Conservation (phyloP, 2,888 invertebrate species). For the Nomada flava region DNA sequence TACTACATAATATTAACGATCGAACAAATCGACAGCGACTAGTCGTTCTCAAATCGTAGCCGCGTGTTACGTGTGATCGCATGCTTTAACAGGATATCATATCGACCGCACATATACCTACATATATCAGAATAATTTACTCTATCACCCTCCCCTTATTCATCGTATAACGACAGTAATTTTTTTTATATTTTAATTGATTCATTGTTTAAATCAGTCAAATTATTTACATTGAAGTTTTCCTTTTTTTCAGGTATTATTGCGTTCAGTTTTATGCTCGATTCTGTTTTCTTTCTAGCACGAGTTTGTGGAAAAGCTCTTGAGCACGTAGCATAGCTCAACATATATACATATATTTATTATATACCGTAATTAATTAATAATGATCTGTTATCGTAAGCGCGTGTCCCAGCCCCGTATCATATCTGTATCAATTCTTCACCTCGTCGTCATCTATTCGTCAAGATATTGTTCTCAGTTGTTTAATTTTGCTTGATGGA, state of each 20-base stretch:
- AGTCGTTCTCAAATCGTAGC: conserved; percentile 40
- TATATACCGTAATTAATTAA: neutral
- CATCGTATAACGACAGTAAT: conserved; percentile 17
- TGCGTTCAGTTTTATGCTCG: conserved; percentile 67
- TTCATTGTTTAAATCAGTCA: conserved; percentile 12
- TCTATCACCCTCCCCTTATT: neutral
- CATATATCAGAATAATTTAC: conserved; percentile 1
- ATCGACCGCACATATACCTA: conserved; percentile 4
- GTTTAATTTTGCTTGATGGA: conserved; percentile 80
- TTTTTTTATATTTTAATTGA: neutral
- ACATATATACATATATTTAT: conserved; percentile 3
- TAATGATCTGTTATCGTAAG: neutral
- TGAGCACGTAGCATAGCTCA: conserved; percentile 24
- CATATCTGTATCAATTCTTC: neutral
- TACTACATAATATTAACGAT: conserved; percentile 6
- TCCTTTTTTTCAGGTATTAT: conserved; percentile 79
- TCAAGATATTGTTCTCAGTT: conserved; percentile 66
- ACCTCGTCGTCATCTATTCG: conserved; percentile 17
- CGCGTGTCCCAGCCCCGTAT: neutral
- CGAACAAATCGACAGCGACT: conserved; percentile 37
- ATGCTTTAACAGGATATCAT: conserved; percentile 32
- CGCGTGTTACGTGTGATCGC: conserved; percentile 50
- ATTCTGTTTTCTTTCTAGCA: conserved; percentile 67
- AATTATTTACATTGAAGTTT: conserved; percentile 69
- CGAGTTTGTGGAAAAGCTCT: conserved; percentile 72